Conservation (phyloP, 1,140 invertebrate genomes). For the Lasioglossum baleicum region DNA sequence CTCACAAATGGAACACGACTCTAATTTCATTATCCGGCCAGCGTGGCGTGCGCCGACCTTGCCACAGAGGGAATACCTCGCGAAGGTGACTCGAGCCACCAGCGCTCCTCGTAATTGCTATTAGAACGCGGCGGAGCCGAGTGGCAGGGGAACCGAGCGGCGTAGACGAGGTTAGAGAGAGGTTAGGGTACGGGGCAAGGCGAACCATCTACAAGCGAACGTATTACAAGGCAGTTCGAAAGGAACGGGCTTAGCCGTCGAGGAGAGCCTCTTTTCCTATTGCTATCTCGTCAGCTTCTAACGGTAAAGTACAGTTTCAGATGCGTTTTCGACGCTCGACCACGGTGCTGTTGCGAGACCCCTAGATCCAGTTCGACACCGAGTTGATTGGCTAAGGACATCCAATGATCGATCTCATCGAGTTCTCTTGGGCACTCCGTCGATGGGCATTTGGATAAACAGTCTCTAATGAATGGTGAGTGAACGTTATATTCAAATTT, state of each 20-base stretch:
- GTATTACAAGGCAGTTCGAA: slow-evolving; percentile 43
- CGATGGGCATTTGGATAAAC: too few species aligned
- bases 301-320: too few species aligned
- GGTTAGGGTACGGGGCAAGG: background rate
- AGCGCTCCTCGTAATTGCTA: slow-evolving; percentile 58
- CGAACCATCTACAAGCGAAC: slow-evolving; percentile 27
- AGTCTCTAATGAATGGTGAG: too few species aligned
- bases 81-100: slow-evolving; percentile 54
- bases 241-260: slow-evolving; percentile 33
- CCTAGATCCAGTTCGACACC: too few species aligned
- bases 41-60: slow-evolving; percentile 47
- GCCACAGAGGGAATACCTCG: slow-evolving; percentile 56
- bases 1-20: slow-evolving; percentile 64
- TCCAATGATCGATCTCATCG: too few species aligned
- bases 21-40: slow-evolving; percentile 66
- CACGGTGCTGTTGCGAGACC: too few species aligned
- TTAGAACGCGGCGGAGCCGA: slow-evolving; percentile 29
- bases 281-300: background rate
- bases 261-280: background rate
- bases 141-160: slow-evolving; percentile 20
- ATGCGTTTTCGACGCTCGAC: too few species aligned
- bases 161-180: too few species aligned
- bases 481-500: too few species aligned
- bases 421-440: too few species aligned
- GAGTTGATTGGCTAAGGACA: too few species aligned